phyloP scores from a whole-genome alignment of 2,888 invertebrate genomes.

The Antitype chi region DNA sequence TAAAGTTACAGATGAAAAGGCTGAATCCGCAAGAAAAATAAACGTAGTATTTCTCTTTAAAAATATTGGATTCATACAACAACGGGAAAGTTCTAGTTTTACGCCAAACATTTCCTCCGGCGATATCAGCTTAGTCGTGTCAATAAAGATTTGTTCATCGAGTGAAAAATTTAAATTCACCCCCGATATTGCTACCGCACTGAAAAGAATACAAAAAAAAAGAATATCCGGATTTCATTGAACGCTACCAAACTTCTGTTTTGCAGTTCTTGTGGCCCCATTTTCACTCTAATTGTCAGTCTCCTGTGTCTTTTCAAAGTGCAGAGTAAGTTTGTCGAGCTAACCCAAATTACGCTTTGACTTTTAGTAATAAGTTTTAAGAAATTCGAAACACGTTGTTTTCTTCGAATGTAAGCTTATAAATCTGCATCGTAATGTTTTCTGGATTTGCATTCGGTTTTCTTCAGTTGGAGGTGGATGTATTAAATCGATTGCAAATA shows the following conservation, averaged over 20 bases:
- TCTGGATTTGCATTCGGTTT: conserved; percentile 58
- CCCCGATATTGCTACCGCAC: conserved; percentile 71
- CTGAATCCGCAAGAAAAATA: conserved; percentile 29
- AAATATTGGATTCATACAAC: conserved; percentile 74
- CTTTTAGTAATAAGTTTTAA: conserved; percentile 55
- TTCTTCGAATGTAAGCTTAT: conserved; percentile 58
- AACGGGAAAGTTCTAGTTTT: conserved; percentile 50
- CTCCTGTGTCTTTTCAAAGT: conserved; percentile 24
- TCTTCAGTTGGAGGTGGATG: background rate
- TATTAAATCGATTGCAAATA: conserved; percentile 8
- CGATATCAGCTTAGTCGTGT: conserved; percentile 70
- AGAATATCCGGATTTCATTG: conserved; percentile 69
- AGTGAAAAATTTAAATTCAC: conserved; percentile 78
- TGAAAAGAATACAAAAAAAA: conserved; percentile 69
- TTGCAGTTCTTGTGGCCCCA: conserved; percentile 39
- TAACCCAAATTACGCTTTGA: conserved; percentile 64
- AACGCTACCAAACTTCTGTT: conserved; percentile 58
- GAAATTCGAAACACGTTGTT: conserved; percentile 63
- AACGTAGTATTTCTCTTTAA: conserved; percentile 27
- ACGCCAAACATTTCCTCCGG: conserved; percentile 44
- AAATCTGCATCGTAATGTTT: conserved; percentile 62
- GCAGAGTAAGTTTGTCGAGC: conserved; percentile 48
- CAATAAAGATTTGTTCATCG: conserved; percentile 77
- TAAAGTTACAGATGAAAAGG: conserved; percentile 11
- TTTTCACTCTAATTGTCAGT: conserved; percentile 31